Percentiles rank a stretch among this genome's conserved stretches.
phyloP scores from a whole-genome alignment of 2,113 vertebrate genomes.

The Sturnus vulgaris region DNA sequence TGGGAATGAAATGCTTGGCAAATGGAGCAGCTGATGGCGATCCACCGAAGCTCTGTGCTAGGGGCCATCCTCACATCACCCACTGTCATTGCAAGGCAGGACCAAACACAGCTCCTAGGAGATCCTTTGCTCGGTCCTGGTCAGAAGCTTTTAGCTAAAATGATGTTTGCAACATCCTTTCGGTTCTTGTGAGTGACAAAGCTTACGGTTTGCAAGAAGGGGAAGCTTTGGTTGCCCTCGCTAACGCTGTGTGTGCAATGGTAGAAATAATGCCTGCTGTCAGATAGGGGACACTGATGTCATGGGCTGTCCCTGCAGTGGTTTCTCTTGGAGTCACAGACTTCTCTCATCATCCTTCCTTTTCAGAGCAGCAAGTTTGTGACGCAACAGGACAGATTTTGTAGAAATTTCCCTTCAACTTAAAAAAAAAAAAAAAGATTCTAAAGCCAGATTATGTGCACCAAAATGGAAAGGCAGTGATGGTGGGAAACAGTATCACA shows the following conservation, averaged over 20 bases:
- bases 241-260: neutral
- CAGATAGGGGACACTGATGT: neutral
- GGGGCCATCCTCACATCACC: neutral
- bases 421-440: neutral
- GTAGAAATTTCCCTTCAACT: neutral
- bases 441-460: neutral
- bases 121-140: neutral
- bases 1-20: neutral
- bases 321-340: neutral
- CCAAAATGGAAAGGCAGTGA: neutral
- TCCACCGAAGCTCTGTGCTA: neutral
- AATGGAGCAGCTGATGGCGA: neutral
- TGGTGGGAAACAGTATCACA: slow-evolving; percentile 9
- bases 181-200: neutral
- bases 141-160: neutral
- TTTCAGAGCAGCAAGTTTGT: neutral
- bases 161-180: neutral
- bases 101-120: neutral
- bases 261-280: neutral
- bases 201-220: neutral
- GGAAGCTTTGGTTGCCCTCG: neutral
- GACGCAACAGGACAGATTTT: neutral
- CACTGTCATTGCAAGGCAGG: neutral
- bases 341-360: neutral
- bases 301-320: neutral